phyloP scores from a whole-genome alignment of 2,888 invertebrate species.

The Lumbricus terrestris region DNA sequence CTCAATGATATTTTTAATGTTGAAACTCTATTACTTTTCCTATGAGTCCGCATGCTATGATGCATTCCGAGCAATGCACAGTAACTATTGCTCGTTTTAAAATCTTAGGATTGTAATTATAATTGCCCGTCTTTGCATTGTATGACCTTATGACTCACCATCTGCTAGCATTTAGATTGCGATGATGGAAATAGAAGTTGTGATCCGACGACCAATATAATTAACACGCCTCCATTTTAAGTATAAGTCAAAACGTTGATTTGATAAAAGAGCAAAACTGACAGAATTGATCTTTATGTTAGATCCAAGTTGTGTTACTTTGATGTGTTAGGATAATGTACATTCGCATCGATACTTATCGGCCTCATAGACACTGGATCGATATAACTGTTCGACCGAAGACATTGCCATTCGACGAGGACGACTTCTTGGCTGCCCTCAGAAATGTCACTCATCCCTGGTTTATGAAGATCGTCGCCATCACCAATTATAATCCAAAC shows the following conservation, averaged over 20 bases:
- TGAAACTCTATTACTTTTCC: no score
- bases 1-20: no score
- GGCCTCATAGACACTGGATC: background rate
- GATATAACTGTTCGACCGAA: background rate
- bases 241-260: background rate
- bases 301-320: background rate
- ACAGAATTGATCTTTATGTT: background rate
- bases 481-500: background rate
- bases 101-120: no score
- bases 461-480: slow-evolving; percentile 20
- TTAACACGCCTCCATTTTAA: no score
- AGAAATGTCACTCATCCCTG: slow-evolving; percentile 21
- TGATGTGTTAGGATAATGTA: background rate
- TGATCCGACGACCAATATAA: no score
- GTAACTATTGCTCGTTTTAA: no score
- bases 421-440: slow-evolving; percentile 13
- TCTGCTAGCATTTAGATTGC: no score
- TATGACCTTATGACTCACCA: no score
- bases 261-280: background rate
- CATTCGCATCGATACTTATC: slow-evolving; percentile 6
- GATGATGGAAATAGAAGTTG: no score
- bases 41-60: no score
- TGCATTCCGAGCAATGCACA: no score
- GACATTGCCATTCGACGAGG: background rate
- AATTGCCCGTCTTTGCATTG: no score